Conservation (phyloP, 1,140 invertebrate genomes). For the Dendroctonus valens region DNA sequence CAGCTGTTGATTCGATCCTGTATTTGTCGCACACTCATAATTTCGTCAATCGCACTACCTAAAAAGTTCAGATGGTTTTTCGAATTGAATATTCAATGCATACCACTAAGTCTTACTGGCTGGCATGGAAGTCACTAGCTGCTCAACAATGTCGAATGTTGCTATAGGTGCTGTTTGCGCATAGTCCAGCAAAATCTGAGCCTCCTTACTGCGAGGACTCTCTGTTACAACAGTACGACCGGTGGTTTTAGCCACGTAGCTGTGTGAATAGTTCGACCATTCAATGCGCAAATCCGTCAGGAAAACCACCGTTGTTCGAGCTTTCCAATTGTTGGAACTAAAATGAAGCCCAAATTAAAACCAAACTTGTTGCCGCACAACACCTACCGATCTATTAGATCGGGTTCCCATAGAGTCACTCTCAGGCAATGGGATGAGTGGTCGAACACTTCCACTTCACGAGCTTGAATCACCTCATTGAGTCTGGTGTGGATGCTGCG, state of each 20-base stretch:
- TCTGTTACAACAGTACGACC: slow-evolving; percentile 54
- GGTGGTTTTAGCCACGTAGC: slow-evolving; percentile 44
- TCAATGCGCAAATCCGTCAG: slow-evolving; percentile 54
- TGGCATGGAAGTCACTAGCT: slow-evolving; percentile 39
- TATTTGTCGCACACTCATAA: slow-evolving; percentile 55
- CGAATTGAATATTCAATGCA: not conserved
- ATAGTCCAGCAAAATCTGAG: slow-evolving; percentile 52
- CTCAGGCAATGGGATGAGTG: slow-evolving; percentile 53
- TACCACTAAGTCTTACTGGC: slow-evolving; percentile 39
- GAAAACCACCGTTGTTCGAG: slow-evolving; percentile 55
- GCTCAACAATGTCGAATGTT: slow-evolving; percentile 41
- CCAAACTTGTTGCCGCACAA: not conserved
- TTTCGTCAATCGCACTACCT: slow-evolving; percentile 46
- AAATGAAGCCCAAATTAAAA: not conserved
- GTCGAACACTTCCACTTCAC: slow-evolving; percentile 55
- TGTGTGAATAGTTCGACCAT: slow-evolving; percentile 51
- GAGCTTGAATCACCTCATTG: slow-evolving; percentile 51
- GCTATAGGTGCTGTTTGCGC: slow-evolving; percentile 44
- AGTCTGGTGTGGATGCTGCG: slow-evolving; percentile 55
- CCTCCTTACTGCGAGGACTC: slow-evolving; percentile 55
- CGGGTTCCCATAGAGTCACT: slow-evolving; percentile 55
- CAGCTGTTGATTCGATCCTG: slow-evolving; percentile 48
- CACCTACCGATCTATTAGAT: slow-evolving; percentile 38
- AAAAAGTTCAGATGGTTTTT: slow-evolving; percentile 1
- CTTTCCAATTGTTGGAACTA: slow-evolving; percentile 48